phyloP scores from a whole-genome alignment of 2,888 invertebrate species.

The Ecliptopera silaceata region DNA sequence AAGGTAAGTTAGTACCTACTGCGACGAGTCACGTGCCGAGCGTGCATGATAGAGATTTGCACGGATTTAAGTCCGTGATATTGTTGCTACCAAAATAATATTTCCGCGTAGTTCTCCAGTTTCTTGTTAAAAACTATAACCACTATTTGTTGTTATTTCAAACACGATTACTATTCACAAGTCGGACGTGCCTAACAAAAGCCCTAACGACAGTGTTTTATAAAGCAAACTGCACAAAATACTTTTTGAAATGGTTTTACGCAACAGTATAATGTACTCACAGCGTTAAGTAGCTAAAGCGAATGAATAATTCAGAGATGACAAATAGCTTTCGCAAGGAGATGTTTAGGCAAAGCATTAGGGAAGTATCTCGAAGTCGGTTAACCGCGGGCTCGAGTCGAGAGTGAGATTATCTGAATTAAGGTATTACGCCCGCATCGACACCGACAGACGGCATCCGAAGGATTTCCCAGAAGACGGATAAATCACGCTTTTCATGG shows the following conservation, averaged over 20 bases:
- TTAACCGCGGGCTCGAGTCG: conserved; percentile 55
- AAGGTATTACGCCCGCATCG: conserved; percentile 72
- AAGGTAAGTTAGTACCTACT: not conserved
- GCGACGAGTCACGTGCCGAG: not conserved
- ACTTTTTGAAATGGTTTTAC: conserved; percentile 30
- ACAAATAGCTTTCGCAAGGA: conserved; percentile 40
- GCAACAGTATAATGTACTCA: conserved; percentile 33
- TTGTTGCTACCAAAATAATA: too few relatives aligned
- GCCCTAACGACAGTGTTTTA: conserved; percentile 30
- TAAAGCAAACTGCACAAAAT: conserved; percentile 18
- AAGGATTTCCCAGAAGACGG: conserved; percentile 72
- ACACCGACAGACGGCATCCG: conserved; percentile 52
- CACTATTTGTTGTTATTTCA: conserved; percentile 33
- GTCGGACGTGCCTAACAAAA: conserved; percentile 30
- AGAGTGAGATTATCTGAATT: conserved; percentile 74
- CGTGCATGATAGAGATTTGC: too few relatives aligned
- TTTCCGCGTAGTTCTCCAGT: too few relatives aligned
- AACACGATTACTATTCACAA: conserved; percentile 32
- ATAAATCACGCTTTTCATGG: conserved; percentile 77
- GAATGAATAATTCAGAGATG: conserved; percentile 38
- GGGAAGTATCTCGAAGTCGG: conserved; percentile 44
- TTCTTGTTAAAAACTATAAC: not conserved
- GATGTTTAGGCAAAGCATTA: conserved; percentile 41
- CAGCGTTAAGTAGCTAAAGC: conserved; percentile 32
- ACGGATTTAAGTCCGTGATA: too few relatives aligned